Base-by-base conservation (phyloP, 2,888 invertebrate genomes). In the Mechanitis messenoides region DNA sequence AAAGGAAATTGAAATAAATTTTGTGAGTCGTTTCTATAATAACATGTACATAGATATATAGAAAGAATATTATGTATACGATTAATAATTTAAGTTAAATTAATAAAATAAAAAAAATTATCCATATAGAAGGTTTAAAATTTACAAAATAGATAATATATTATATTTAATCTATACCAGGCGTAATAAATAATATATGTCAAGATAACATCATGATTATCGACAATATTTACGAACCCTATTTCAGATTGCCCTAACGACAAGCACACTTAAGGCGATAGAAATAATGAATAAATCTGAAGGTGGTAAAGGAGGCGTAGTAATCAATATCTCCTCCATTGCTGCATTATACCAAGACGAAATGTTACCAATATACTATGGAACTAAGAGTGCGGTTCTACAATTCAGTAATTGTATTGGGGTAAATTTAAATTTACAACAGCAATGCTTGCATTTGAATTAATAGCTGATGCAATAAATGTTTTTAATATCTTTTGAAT, bases 1-100 rank as follows among this genome's bases (percentile, higher is more conserved):
- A 62, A 80, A 77, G 61, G 72, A 72, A 59, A 78, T 81, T 57
- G 73, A 71, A 35, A 64, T 83, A 7, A 84, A 84, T 71, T 66
- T 80, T 57, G 84, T 83, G 70, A 74, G 80, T 75, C 6, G 7
- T 42, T 9, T 42, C 42, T 42, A 42, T 42, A 3, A 42, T 42
- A 7, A 42, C 9, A 42, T 42, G 20, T 20, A 20, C 20, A 20
- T 20, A 20, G 20, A 20, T 20, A 20, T 20, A 20, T 20, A 20
- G 20, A 20, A 20, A 20, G 20, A 20, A 20, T 0, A 20, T 20
- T 20, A 20, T 20, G 20, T 20, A 20, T 20, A 20, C 20, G 20
- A 20, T 20, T 20, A 1, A 20, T 20, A 20, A 20, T 20, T 20
- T 20, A 20, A 20, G 20, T 20, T 20, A 20, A 20, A 20, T 20